These are phyloP conservation scores for Crenichthys baileyi DNA, from an alignment of 2,797 vertebrate genomes.

Conservation along the genomic window DNA sequence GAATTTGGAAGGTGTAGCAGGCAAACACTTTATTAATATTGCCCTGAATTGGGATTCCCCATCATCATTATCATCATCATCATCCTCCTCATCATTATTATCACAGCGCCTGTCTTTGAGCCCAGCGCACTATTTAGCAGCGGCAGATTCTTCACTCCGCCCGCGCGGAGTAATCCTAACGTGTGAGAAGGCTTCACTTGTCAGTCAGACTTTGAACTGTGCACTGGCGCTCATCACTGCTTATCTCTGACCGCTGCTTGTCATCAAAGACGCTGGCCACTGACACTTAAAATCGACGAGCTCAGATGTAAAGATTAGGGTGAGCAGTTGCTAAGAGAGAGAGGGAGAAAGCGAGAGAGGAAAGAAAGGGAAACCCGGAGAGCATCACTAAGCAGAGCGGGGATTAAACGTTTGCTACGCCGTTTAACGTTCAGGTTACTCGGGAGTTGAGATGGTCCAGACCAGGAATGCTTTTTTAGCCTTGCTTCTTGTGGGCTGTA, in stretches of 20 bases:
- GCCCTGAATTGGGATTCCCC: conserved; percentile 3
- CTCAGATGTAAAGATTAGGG: conserved; percentile 49
- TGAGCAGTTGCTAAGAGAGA: conserved; percentile 55
- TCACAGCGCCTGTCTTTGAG: conserved; percentile 16
- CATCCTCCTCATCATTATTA: not conserved
- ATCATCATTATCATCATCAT: not conserved
- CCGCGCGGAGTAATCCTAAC: conserved; percentile 67
- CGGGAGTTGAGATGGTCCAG: conserved; percentile 79
- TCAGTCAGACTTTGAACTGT: conserved; percentile 82
- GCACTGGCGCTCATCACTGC: conserved; percentile 76
- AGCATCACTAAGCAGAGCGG: conserved; percentile 41
- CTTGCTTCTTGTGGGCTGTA: conserved; percentile 74
- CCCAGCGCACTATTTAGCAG: conserved; percentile 71
- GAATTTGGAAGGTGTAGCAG: not conserved
- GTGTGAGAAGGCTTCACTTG: conserved; percentile 74
- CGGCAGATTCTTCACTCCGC: conserved; percentile 27
- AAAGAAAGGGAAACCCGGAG: conserved; percentile 19
- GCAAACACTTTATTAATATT: not conserved
- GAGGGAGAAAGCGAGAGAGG: not conserved
- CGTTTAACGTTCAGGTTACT: conserved; percentile 55
- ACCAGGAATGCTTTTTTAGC: conserved; percentile 70
- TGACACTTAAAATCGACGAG: conserved; percentile 49
- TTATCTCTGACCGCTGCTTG: conserved; percentile 60
- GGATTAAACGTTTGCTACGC: conserved; percentile 55
- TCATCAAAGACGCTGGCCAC: conserved; percentile 41